Evolutionary conservation across 30 jellyfish, hydroid and myxozoan genomes (phyloP).

Genomic region (Morbakka virulenta): DNA sequence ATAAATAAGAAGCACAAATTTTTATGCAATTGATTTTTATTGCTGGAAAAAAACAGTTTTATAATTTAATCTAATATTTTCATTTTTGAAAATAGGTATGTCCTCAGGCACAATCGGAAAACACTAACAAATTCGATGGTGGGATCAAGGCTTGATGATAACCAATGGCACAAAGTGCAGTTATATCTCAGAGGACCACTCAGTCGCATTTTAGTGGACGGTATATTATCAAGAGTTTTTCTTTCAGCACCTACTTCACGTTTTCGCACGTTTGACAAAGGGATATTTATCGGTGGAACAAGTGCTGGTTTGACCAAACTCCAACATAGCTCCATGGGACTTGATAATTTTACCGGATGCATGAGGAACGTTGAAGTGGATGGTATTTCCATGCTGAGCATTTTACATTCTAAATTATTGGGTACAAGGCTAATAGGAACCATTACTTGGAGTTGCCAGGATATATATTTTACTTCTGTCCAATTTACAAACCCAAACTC

Average conservation of each 20-base stretch:
- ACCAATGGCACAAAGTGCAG: conserved; percentile 47
- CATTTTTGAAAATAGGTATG: no score
- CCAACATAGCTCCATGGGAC: background rate
- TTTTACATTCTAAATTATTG: conserved; percentile 6
- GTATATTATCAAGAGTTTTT: conserved; percentile 6
- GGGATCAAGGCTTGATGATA: conserved; percentile 51
- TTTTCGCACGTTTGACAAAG: conserved; percentile 12
- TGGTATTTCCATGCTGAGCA: conserved; percentile 25
- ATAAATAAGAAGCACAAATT: no score
- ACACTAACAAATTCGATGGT: conserved; percentile 40
- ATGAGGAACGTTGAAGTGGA: conserved; percentile 33
- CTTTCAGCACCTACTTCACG: conserved; percentile 37
- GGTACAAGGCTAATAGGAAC: conserved; percentile 15
- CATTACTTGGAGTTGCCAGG: conserved; percentile 21
- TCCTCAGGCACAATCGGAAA: no score
- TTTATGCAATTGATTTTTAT: no score
- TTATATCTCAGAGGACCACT: conserved; percentile 29
- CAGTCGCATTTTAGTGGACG: conserved; percentile 30
- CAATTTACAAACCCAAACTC: conserved; percentile 57
- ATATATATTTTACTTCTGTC: conserved; percentile 17
- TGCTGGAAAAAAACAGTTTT: no score
- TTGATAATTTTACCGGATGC: conserved; percentile 44
- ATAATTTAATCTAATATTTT: no score
- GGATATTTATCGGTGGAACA: conserved; percentile 48
- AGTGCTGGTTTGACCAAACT: background rate